These are phyloP conservation scores for Alouatta palliata DNA, from an alignment of 2,113 vertebrate species.

Conservation along the genomic window DNA sequence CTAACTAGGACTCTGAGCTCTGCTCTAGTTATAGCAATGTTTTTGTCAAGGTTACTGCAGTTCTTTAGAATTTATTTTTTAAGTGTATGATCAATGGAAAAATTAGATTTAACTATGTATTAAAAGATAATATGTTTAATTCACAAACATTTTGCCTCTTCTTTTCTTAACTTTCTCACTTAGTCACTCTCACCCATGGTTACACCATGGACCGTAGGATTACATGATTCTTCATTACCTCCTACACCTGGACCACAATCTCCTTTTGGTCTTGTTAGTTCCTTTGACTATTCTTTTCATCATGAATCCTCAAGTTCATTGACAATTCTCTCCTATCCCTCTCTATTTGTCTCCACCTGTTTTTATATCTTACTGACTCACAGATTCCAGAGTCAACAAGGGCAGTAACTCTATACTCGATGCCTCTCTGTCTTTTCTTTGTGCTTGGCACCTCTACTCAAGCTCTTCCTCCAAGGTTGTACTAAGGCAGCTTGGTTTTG, in stretches of 20 bases:
- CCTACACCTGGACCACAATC: not conserved
- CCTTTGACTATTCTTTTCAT: not conserved
- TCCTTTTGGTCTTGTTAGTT: not conserved
- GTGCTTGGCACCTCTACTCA: not conserved
- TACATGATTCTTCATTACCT: not conserved
- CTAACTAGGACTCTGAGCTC: constrained; percentile 43
- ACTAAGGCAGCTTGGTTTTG: not conserved
- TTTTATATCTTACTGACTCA: not conserved
- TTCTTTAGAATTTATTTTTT: constrained; percentile 36
- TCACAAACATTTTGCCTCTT: not conserved
- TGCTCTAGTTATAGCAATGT: constrained; percentile 38
- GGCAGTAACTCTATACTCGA: not conserved
- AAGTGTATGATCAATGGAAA: constrained; percentile 15
- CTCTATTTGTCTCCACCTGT: not conserved
- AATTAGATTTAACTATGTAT: constrained; percentile 28
- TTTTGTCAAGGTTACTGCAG: constrained; percentile 36
- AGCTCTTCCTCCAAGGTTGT: not conserved
- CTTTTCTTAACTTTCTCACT: not conserved
- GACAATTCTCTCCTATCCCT: not conserved
- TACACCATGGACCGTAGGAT: not conserved
- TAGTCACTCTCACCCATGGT: not conserved
- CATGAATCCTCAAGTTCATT: not conserved
- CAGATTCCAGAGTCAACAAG: not conserved
- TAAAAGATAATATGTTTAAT: not conserved
- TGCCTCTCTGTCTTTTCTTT: not conserved